A percentile compares a stretch with the other conserved stretches of the same genome.
phyloP scores from a whole-genome alignment of 2,888 invertebrate species.

The Hermaeophaga mercurialis region DNA sequence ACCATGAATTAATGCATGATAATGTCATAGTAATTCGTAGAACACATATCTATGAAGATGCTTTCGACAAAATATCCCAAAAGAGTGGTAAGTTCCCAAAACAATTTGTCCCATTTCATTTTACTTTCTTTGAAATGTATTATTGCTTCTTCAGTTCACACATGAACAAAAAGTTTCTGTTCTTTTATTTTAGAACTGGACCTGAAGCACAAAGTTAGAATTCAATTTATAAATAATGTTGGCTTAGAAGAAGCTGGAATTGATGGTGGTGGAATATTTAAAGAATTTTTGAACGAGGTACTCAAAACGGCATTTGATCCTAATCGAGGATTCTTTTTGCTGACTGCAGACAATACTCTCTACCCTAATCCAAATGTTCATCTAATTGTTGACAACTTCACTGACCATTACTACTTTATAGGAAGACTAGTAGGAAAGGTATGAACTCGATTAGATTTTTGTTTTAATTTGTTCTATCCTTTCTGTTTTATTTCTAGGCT shows the following conservation, averaged over 20 bases:
- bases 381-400: conserved; percentile 82
- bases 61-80: conserved; percentile 89
- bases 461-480: too few species aligned
- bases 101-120: neutral
- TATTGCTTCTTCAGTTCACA: too few species aligned
- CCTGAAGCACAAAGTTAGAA: conserved; percentile 81
- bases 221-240: conserved; percentile 87
- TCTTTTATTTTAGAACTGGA: conserved; percentile 87
- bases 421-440: conserved; percentile 66
- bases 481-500: conserved; percentile 67
- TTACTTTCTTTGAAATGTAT: too few species aligned
- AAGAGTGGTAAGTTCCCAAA: conserved; percentile 74
- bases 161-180: too few species aligned
- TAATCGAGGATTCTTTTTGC: conserved; percentile 88
- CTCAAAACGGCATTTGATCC: conserved; percentile 96
- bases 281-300: conserved; percentile 93
- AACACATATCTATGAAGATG: conserved; percentile 97
- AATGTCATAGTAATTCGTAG: conserved; percentile 74
- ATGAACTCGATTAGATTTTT: conserved; percentile 21
- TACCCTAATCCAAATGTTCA: conserved; percentile 96
- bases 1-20: conserved; percentile 53
- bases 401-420: conserved; percentile 91
- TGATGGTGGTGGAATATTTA: conserved; percentile 95
- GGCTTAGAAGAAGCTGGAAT: conserved; percentile 96
- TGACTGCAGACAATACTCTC: conserved; percentile 89